These are phyloP conservation scores for Molossus molossus DNA, from an alignment of 2,797 vertebrate genomes.

Conservation along the genomic window DNA sequence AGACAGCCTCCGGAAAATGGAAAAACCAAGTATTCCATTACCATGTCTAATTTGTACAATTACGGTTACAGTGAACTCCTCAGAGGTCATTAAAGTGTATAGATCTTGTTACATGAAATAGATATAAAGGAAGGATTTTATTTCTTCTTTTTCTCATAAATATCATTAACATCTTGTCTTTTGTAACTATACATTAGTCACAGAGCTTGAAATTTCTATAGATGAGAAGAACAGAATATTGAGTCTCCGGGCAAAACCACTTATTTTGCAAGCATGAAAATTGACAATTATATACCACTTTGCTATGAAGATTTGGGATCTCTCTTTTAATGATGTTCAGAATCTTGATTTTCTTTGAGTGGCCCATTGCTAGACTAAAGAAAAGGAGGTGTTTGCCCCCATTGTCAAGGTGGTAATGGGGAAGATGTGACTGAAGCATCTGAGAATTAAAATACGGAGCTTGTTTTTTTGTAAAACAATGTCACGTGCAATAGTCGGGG, in stretches of 20 bases:
- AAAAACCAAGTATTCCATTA: background rate
- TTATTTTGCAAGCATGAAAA: constrained; percentile 52
- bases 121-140: background rate
- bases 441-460: background rate
- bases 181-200: background rate
- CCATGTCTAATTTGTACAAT: constrained; percentile 23
- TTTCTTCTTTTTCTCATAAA: constrained; percentile 40
- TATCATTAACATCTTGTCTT: background rate
- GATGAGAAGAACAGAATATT: background rate
- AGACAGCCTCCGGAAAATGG: background rate
- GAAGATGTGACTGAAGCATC: background rate
- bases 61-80: background rate
- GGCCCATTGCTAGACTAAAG: background rate
- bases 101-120: background rate
- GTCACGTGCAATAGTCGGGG: background rate
- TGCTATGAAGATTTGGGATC: background rate
- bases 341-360: background rate
- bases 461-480: constrained; percentile 16
- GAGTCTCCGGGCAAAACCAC: background rate
- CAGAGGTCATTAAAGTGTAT: constrained; percentile 50
- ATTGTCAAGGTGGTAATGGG: background rate
- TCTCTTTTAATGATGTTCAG: background rate
- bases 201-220: constrained; percentile 14
- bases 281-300: background rate
- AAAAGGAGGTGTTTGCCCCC: background rate